Base-by-base conservation (phyloP, 2,888 invertebrate species). In the Drosophila monieri region DNA sequence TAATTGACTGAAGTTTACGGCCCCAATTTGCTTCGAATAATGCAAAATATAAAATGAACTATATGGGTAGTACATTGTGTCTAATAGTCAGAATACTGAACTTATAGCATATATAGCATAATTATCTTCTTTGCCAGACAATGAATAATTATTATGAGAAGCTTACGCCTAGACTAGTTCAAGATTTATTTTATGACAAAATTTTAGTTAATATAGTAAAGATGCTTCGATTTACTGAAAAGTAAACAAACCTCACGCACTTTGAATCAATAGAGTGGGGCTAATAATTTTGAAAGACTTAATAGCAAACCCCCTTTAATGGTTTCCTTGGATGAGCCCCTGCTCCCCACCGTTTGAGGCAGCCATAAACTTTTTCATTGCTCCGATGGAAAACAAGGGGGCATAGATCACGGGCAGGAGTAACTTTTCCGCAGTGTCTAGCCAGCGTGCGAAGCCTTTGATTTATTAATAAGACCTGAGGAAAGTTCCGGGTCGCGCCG, bases 401-500 rank as follows among this genome's bases (percentile, higher is more conserved):
- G 14, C n/a, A 15, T 41, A 18, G 39, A 41, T 41, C 39, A 41
- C 15, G 39, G 18, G 59, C 37, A 32, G 37, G 21, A 61, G 51
- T 54, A 84, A 86, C 81, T 87, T 80, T 86, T 73, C 73, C 61
- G 60, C 43, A 74, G 68, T 73, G 68, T 73, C 68, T 58, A 32
- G 48, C 27, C 59, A 46, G 18, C 73, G 62, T 56, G 67, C 74
- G 57, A 83, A 79, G 77, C 68, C 81, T 81, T 85, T 81, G 80
- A 81, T 81, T 81, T 81, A 81, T 81, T 87, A 85, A 81, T 81
- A 76, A 64, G 64, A 53, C 67, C 60, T 44, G 21, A 37, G 64
- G 6, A 64, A 67, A 64, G 67, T 64, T 64, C 53, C 43, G 37
- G 35, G n/a, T 35, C 54, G 53, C 43, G 32, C 21, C 53, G 67